A percentile compares a stretch with the other conserved stretches of the same genome.
Conservation (phyloP, 53 echinoderm and acorn worm species). For the Patiria pectinifera region DNA sequence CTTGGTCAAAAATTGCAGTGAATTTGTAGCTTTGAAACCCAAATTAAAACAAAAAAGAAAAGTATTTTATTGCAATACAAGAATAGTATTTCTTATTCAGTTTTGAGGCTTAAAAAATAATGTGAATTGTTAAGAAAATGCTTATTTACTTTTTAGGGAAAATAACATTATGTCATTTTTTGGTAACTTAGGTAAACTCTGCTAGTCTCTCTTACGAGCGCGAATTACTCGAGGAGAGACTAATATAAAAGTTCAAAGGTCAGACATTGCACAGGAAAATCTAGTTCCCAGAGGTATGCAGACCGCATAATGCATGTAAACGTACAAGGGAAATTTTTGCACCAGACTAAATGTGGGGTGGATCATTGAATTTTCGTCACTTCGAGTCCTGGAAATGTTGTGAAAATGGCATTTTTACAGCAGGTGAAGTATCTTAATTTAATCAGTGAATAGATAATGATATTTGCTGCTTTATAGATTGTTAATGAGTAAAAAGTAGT, state of each 20-base stretch:
- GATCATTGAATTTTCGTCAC: not conserved
- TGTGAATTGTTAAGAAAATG: no score
- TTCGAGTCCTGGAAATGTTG: not conserved
- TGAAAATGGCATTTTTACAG: conserved; percentile 69
- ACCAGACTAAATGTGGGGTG: conserved; percentile 6
- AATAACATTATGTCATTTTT: no score
- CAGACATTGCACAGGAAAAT: not conserved
- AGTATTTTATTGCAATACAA: no score
- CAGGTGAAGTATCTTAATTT: conserved; percentile 35
- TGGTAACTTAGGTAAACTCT: not conserved
- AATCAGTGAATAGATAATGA: not conserved
- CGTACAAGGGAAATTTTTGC: not conserved
- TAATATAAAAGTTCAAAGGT: conserved; percentile 18
- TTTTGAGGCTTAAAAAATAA: no score
- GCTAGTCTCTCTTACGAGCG: no score
- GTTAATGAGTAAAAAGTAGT: not conserved
- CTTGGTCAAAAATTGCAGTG: not conserved
- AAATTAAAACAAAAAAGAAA: not conserved
- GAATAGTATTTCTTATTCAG: no score
- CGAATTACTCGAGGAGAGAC: no score
- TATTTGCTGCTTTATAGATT: not conserved
- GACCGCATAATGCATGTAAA: not conserved
- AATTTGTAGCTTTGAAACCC: not conserved
- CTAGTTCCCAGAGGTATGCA: not conserved
- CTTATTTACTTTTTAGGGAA: no score